These are phyloP conservation scores for Aleiodes testaceus DNA, from an alignment of 2,888 invertebrate species.

Conservation along the genomic window DNA sequence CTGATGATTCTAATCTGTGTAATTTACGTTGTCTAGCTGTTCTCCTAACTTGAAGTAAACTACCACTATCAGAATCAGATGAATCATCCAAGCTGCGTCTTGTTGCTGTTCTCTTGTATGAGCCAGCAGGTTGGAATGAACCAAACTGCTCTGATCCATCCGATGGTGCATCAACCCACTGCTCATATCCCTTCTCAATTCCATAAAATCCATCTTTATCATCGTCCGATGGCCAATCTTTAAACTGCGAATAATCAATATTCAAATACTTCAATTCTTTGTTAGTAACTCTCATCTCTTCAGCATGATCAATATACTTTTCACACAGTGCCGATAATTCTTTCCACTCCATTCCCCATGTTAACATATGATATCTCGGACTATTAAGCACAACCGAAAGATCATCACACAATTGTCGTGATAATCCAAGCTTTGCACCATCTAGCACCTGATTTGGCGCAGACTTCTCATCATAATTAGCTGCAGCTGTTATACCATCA, in stretches of 20 bases:
- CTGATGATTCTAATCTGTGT: conserved; percentile 68
- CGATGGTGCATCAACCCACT: conserved; percentile 68
- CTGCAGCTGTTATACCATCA: conserved; percentile 75
- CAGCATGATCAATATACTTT: conserved; percentile 75
- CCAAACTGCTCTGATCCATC: conserved; percentile 67
- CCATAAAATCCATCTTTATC: conserved; percentile 76
- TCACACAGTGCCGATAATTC: conserved; percentile 76
- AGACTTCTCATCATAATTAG: conserved; percentile 78
- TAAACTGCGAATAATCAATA: conserved; percentile 81
- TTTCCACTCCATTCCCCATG: conserved; percentile 80
- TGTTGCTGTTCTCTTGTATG: conserved; percentile 62
- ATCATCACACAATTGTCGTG: conserved; percentile 80
- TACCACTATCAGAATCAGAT: conserved; percentile 68
- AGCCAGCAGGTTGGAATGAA: conserved; percentile 64
- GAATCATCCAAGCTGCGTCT: conserved; percentile 66
- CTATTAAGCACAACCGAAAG: conserved; percentile 81
- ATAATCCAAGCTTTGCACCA: conserved; percentile 80
- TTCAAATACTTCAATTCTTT: conserved; percentile 85
- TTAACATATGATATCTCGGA: conserved; percentile 81
- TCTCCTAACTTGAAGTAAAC: conserved; percentile 59
- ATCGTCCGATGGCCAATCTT: conserved; percentile 78
- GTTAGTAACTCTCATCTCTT: conserved; percentile 79
- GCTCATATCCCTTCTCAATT: conserved; percentile 78
- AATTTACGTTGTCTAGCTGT: conserved; percentile 62
- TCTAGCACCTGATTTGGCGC: conserved; percentile 77